phyloP scores from a whole-genome alignment of 2,113 vertebrate species.

The Microcebus lehilahytsara region DNA sequence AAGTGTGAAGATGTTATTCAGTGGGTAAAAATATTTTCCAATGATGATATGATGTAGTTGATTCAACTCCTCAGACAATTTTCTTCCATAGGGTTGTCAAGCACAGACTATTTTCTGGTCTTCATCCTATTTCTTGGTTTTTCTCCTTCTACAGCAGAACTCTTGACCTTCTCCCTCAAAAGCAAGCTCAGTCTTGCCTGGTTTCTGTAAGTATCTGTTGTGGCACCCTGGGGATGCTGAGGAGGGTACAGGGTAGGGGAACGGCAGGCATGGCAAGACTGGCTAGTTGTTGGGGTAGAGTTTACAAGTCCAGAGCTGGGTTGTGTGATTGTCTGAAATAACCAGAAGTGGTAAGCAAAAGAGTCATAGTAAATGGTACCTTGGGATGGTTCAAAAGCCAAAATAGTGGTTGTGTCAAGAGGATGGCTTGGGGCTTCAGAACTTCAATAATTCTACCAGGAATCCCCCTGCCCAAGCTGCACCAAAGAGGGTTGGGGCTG shows the following conservation, averaged over 20 bases:
- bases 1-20: not conserved
- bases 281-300: not conserved
- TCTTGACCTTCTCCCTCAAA: not conserved
- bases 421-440: not conserved
- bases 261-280: not conserved
- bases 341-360: not conserved
- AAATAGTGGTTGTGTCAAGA: not conserved
- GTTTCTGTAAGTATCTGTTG: not conserved
- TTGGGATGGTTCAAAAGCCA: not conserved
- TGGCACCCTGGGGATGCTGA: not conserved
- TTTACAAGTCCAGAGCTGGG: not conserved
- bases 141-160: not conserved
- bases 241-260: not conserved
- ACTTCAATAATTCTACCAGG: not conserved
- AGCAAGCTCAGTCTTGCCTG: not conserved
- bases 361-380: not conserved
- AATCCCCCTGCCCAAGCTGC: not conserved
- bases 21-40: conserved; percentile 30
- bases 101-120: not conserved
- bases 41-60: not conserved
- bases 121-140: not conserved
- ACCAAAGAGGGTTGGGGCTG: not conserved
- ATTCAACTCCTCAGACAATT: not conserved
- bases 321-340: not conserved
- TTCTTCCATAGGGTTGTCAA: not conserved